Base-by-base conservation (phyloP, 2,113 vertebrate genomes). In the Dasyprocta punctata region DNA sequence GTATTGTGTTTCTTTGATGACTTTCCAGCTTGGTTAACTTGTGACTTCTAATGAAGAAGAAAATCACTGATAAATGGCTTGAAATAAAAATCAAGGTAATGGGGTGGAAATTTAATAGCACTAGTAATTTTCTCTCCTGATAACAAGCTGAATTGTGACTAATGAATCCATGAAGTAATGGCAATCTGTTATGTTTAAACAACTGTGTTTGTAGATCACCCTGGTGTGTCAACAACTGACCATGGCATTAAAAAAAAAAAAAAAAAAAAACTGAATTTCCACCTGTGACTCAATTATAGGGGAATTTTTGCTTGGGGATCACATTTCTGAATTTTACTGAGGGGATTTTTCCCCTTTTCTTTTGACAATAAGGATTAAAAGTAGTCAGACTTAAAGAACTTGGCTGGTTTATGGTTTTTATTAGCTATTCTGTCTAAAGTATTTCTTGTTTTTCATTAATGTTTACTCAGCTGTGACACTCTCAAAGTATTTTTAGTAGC, bases 381-480 rank as follows among this genome's bases (percentile, higher is more conserved):
- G 47, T 67, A 65, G 90, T 85, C 36, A 78, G 82, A 93, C 71
- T 54, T 12, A 67, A 94, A 92, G 75, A 69, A 82, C 33, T 73
- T 92, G 84, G 63, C 92, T 58, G 36, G 24, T 2, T 47, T n/a
- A 44, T 41, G 24, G 54, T 49, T 90, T 86, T 71, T 87, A 36
- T 84, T 86, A 88, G 17, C 83, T 94, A 19, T 61, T 80, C 80
- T 75, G 81, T 61, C 88, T 81, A 38, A 96, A 90, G 93, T 54
- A 44, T 73, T 71, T 54, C 3, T 47, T 86, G 80, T 71, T 94
- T 91, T 82, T 90, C 81, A 86, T 94, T 56, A 54, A 82, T 97
- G 89, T 98, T 97, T 97, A 94, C 95, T 96, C 96, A 98, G 97
- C 98, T 98, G 98, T 89, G 58, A 84, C 22, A 63, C 12, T 86